Conservation (phyloP, 2,797 vertebrate species). For the Hydrocynus forskahlii region DNA sequence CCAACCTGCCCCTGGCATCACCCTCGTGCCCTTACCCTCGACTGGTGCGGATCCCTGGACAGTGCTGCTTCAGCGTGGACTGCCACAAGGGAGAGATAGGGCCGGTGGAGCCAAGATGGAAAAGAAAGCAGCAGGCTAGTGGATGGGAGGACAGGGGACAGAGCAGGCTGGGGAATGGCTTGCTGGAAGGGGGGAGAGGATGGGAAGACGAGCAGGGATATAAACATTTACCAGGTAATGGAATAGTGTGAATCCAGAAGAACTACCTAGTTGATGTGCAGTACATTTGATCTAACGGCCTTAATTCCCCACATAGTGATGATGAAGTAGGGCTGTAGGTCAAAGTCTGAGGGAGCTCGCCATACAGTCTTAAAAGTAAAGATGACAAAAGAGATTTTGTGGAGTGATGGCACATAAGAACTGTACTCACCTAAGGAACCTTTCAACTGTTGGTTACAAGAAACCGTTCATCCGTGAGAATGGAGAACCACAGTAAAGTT, state of each 20-base stretch:
- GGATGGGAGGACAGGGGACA: constrained; percentile 14
- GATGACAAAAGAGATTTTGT: too few relatives aligned
- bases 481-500: too few relatives aligned
- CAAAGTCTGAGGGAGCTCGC: too few relatives aligned
- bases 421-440: too few relatives aligned
- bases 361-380: too few relatives aligned
- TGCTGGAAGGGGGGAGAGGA: constrained; percentile 71
- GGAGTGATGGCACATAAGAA: too few relatives aligned
- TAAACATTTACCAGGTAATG: constrained; percentile 78
- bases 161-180: constrained; percentile 73
- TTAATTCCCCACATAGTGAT: not conserved
- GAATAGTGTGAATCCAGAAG: not conserved
- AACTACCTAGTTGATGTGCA: not conserved
- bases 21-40: constrained; percentile 77
- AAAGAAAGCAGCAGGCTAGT: constrained; percentile 8
- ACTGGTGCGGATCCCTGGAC: constrained; percentile 79
- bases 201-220: constrained; percentile 72
- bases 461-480: too few relatives aligned
- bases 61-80: constrained; percentile 82
- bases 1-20: constrained; percentile 75
- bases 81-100: constrained; percentile 65
- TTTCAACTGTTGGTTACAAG: too few relatives aligned
- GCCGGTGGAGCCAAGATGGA: constrained; percentile 18
- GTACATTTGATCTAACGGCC: not conserved
- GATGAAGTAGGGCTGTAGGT: not conserved